Evolutionary conservation across 1,140 invertebrate species (phyloP), one percentile per base, ranked within the genome.

Genomic region (Eufriesea mexicana): DNA sequence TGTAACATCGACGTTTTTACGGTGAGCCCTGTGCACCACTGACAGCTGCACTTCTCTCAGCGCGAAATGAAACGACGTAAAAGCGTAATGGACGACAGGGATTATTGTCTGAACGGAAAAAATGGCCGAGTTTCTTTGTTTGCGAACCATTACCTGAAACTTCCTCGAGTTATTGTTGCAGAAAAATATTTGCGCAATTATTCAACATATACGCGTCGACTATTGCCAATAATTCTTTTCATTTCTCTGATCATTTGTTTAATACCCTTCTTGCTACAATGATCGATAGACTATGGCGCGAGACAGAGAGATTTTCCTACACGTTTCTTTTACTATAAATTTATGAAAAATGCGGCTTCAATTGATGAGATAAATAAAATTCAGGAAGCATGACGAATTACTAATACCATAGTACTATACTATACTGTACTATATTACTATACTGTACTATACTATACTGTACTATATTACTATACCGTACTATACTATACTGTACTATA

Each of bases 1-100:
- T 67, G 66, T 66, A 55, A 84, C 76, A 70, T 84, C 70, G 51
- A 79, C 47, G 45, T 77, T 88, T 88, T 88, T 88, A 87, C 77
- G 74, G 42, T 75, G 64, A 54, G 25, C 23, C 59, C 59, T 23
- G 61, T 45, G 55, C 81, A 70, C 75, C 75, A 73, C 64, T 84
- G 77, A 74, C 86, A 87, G 57, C 47, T 49, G 68, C 35, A 70
- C 68, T 84, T 74, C 51, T 35, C 72, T 74, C 77, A 57, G 54
- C 54, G 55, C 20, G 59, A 75, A 87, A 85, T 82, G 79, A 87
- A 85, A 88, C 49, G 61, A 14, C 14, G 59, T 78, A 81, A 86
- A 79, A 83, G 59, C 25, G 42, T 20, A 83, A 71, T 77, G 55
- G 77, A 61, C 77, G 23, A 18, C 54, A 8, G n/a, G 10, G 55